Evolutionary conservation across 2,888 invertebrate species (phyloP).

Genomic region (Neuroscelio doddi): DNA sequence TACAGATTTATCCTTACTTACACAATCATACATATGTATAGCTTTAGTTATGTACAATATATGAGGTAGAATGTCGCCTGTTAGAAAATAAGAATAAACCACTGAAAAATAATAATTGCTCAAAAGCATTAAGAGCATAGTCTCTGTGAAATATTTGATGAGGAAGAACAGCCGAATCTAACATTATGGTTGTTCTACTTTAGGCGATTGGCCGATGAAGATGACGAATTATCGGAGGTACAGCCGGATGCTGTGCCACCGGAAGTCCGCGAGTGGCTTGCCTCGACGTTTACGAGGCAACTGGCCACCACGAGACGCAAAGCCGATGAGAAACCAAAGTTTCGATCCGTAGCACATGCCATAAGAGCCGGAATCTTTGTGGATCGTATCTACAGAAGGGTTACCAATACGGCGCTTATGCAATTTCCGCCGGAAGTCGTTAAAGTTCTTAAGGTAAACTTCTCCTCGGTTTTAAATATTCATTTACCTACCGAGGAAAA

Average conservation of each 20-base stretch:
- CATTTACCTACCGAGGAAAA: background rate
- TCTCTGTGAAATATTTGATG: background rate
- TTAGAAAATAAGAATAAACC: slow-evolving; percentile 42
- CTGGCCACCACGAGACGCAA: slow-evolving; percentile 84
- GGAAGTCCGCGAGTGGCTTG: slow-evolving; percentile 97
- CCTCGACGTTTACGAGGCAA: slow-evolving; percentile 95
- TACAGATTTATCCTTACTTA: slow-evolving; percentile 7
- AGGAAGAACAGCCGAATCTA: slow-evolving; percentile 4
- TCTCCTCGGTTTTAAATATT: too few relatives aligned
- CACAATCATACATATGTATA: slow-evolving; percentile 27
- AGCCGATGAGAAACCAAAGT: slow-evolving; percentile 88
- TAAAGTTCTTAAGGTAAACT: slow-evolving; percentile 85
- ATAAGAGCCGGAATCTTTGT: slow-evolving; percentile 97
- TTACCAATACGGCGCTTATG: slow-evolving; percentile 84
- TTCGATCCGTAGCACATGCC: slow-evolving; percentile 95
- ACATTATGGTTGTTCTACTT: slow-evolving; percentile 30
- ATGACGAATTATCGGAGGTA: slow-evolving; percentile 96
- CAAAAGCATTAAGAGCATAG: slow-evolving; percentile 27
- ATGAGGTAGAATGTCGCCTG: slow-evolving; percentile 46
- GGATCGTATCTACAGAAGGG: slow-evolving; percentile 91
- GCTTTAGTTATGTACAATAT: slow-evolving; percentile 44
- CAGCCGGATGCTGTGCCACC: slow-evolving; percentile 97
- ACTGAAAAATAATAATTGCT: slow-evolving; percentile 34
- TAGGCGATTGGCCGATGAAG: slow-evolving; percentile 90
- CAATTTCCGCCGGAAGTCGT: slow-evolving; percentile 92